A percentile compares a stretch with the other conserved stretches of the same genome.
These are phyloP conservation scores for Callipepla californica DNA, from an alignment of 2,113 vertebrate species.

Conservation along the genomic window DNA sequence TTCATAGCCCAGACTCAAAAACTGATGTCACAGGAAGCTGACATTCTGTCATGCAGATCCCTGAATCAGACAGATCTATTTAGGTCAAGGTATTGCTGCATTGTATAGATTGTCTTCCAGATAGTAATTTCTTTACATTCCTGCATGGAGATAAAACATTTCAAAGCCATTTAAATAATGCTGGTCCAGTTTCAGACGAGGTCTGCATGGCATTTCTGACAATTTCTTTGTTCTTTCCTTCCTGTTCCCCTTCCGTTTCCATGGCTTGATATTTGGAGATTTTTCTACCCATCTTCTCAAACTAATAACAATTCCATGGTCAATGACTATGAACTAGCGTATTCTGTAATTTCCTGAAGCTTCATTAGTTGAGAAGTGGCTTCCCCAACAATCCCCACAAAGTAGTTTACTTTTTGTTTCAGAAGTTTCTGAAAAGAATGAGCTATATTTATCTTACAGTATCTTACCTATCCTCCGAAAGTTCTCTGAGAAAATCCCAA, in stretches of 20 bases:
- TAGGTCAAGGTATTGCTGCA: neutral
- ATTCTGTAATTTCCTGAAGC: neutral
- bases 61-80: conserved; percentile 33
- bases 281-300: neutral
- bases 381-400: neutral
- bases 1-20: neutral
- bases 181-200: neutral
- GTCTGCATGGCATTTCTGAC: neutral
- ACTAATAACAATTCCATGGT: neutral
- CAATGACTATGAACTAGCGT: neutral
- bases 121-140: conserved; percentile 5
- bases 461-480: neutral
- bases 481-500: neutral
- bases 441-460: neutral
- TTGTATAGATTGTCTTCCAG: neutral
- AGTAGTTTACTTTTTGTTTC: neutral
- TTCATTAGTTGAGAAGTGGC: neutral
- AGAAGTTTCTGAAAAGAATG: neutral
- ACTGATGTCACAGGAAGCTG: neutral
- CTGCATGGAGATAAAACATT: neutral
- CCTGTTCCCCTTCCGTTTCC: neutral
- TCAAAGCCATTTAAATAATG: conserved; percentile 11
- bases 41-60: neutral
- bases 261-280: neutral
- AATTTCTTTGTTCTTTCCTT: neutral